A percentile compares a stretch with the other conserved stretches of the same genome.
Evolutionary conservation across 2,113 vertebrate genomes (phyloP).

Genomic region (Mugil cephalus): DNA sequence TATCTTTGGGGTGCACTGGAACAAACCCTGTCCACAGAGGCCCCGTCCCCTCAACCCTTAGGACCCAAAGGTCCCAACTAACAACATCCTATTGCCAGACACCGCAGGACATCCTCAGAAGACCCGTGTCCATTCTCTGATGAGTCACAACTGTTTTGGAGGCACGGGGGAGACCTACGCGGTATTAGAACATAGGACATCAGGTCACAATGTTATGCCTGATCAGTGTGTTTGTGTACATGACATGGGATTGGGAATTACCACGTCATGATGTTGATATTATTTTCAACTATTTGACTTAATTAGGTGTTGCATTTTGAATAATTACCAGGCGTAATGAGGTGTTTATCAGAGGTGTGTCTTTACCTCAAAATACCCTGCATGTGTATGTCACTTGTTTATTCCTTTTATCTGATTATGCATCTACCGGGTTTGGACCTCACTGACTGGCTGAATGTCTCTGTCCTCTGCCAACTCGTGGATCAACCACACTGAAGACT

Average conservation of each 20-base stretch:
- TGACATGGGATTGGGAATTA: background rate
- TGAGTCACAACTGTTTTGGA: too few relatives aligned
- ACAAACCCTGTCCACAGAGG: too few relatives aligned
- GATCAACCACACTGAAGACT: slow-evolving; percentile 13
- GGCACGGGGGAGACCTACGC: too few relatives aligned
- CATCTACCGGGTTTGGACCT: slow-evolving; percentile 2
- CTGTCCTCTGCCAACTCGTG: slow-evolving; percentile 15
- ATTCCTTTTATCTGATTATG: slow-evolving; percentile 1
- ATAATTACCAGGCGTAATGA: background rate
- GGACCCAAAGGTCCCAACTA: too few relatives aligned
- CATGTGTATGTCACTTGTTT: slow-evolving; percentile 12
- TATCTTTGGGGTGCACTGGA: too few relatives aligned
- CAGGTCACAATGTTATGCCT: too few relatives aligned
- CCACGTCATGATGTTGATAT: background rate
- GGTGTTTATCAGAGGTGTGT: background rate
- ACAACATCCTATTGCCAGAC: too few relatives aligned
- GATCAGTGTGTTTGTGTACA: too few relatives aligned
- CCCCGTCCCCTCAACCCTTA: too few relatives aligned
- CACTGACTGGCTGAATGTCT: slow-evolving; percentile 1
- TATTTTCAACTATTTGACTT: background rate
- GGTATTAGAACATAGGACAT: too few relatives aligned
- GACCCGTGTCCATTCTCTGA: too few relatives aligned
- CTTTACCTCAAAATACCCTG: slow-evolving; percentile 2
- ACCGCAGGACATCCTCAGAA: too few relatives aligned
- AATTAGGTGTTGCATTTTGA: background rate